Base-by-base conservation (phyloP, 1,140 invertebrate genomes). In the Pteromalus puparum region DNA sequence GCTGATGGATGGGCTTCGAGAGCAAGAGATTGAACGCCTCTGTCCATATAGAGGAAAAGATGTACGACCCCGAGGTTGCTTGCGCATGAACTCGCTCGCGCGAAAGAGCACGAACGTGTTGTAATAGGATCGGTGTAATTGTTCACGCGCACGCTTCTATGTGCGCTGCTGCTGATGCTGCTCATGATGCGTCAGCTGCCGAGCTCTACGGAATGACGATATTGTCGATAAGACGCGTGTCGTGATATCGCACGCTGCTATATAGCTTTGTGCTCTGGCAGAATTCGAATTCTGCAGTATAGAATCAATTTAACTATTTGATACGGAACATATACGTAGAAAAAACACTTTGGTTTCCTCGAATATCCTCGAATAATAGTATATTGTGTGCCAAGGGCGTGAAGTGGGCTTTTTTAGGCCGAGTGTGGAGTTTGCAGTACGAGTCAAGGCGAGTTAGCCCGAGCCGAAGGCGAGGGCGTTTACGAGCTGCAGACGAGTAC, bases 41-140 rank as follows among this genome's bases (percentile, higher is more conserved):
- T 30, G 68, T 30, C 24, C 26, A 15, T 26, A 13, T 70, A 18
- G 68, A 30, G 68, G 13, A n/a, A 70, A 30, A 70, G 26, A 70
- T 70, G 28, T 70, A 70, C 24, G 28, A 28, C 28, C 68, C 12
- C 24, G 68, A 26, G 10, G 68, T 70, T 70, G 68, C 26, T 70
- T 70, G 10, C 28, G 26, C 68, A 70, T 70, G 68, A 70, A 70
- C 68, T 70, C 28, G 26, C 68, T 70, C 68, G 68, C 26, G 7
- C 7, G 68, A 12, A 65, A 18, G 68, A 70, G 26, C 68, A 30
- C 24, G 53, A 70, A 70, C 68, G 68, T 70, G 68, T 70, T 9
- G 68, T 70, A 70, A 70, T 30, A 30, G 68, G 68, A 12, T 28
- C 68, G 26, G 9, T 70, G 68, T 70, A 70, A 70, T 70, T 70